Base-by-base conservation (phyloP, 2,113 vertebrate genomes). In the Percopsis transmontana region DNA sequence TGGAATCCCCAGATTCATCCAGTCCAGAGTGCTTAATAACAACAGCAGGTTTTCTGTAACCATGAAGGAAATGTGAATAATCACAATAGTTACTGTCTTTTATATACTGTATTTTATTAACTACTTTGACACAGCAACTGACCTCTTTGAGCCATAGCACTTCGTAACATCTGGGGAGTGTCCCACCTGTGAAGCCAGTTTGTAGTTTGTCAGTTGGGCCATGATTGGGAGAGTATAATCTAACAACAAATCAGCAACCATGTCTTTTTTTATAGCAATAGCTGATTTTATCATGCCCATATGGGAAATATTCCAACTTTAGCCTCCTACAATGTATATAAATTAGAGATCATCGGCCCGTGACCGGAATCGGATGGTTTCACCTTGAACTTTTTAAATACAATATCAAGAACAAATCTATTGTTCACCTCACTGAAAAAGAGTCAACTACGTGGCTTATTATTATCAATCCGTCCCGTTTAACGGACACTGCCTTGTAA, bases 21-120 rank as follows among this genome's bases (percentile, higher is more conserved):
- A 96, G 91, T 66, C 95, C 96, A 62, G 95, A 92, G 60, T 97
- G 97, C 70, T 96, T 98, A 76, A 91, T 95, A 75, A 98, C 95
- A 84, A 98, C 67, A 74, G 90, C 88, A 45, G 97, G 97, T 91
- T 99, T 99, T 91, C 97, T 99, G 85, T 47, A 76, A 6, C 24
- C 58, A 14, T 14, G 6, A 83, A 56, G 68, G 24, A 51, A 50
- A 41, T 8, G 47, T 20, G 41, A 21, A 12, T 20, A 76, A 11
- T 21, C 2, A 2, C 0, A 54, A 12, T 44, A 7, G 12, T 16
- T 8, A 18, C 1, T 40, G n/a, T 33, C 5, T 33, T 7, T 33
- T 33, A 33, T 7, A 33, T 33, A 33, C 5, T 23, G 4, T 21
- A 52, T 9, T 9, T 9, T 21, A 21, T 23, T 19, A 23, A 19